Conservation (phyloP, 2,113 vertebrate species). For the Aspiorhynchus laticeps region DNA sequence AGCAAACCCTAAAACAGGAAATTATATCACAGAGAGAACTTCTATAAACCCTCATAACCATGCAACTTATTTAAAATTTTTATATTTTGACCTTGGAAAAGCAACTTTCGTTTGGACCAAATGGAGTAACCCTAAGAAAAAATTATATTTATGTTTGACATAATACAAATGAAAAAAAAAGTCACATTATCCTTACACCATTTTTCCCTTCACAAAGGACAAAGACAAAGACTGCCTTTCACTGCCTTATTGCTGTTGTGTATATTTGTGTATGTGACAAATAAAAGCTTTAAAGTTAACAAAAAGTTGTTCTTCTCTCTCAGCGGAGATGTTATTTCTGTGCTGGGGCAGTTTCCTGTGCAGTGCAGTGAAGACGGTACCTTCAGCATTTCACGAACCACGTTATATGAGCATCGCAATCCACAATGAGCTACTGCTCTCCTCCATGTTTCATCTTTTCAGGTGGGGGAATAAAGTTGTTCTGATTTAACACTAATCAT, state of each 20-base stretch:
- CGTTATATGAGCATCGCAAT: slow-evolving; percentile 94
- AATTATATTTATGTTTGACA: not conserved
- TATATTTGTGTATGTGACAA: not conserved
- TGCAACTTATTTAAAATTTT: no score
- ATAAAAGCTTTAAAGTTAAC: not conserved
- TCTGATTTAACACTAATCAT: not conserved
- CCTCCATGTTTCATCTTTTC: slow-evolving; percentile 84
- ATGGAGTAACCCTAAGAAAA: not conserved
- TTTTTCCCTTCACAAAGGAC: not conserved
- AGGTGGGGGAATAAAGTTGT: slow-evolving; percentile 70
- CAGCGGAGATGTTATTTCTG: slow-evolving; percentile 91
- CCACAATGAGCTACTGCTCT: slow-evolving; percentile 92
- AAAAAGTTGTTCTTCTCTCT: slow-evolving; percentile 7
- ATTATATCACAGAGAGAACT: no score
- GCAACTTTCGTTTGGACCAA: not conserved
- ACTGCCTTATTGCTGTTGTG: not conserved
- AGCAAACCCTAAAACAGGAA: not conserved
- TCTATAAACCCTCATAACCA: no score
- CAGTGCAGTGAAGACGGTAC: slow-evolving; percentile 83
- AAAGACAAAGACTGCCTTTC: not conserved
- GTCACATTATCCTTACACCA: not conserved
- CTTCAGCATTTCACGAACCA: slow-evolving; percentile 92
- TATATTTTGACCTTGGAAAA: not conserved
- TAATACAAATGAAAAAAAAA: not conserved
- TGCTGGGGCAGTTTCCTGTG: slow-evolving; percentile 93